Base-by-base conservation (phyloP, 2,113 vertebrate genomes). In the Apodemus speciosus region DNA sequence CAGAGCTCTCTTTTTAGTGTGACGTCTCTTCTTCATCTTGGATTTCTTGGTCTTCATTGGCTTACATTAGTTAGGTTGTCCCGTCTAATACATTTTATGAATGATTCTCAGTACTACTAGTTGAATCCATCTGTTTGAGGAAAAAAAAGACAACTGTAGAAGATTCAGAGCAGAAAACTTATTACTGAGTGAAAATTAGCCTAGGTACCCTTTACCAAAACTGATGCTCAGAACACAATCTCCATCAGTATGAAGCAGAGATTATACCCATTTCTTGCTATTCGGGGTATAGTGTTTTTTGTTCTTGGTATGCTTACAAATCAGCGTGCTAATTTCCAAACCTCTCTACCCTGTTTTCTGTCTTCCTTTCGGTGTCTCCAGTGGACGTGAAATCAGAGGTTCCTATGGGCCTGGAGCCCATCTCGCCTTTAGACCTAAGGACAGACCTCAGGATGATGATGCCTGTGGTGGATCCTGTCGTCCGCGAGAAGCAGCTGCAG, bases 361-460 rank as follows among this genome's bases (percentile, higher is more conserved):
- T n/a, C 13, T 86, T 83, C 80, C 93, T 40, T 49, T 85, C 71
- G 68, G 80, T 38, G 94, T 84, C 56, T 87, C 5, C 97, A 99
- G 99, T 99, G 98, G 99, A 99, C 97, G 98, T 99, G 60, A 99
- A 99, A 95, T 98, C 99, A 0, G 99, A 99, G 91, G 98, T 98
- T 96, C 98, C 99, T 0, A 96, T 98, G 97, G 97, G 98, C 49
- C 98, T 99, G 97, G 99, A 99, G 89, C 98, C 99, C 14, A 98
- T 99, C 91, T 99, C 99, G 0, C 99, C 99, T 0, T 88, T 99
- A 95, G 99, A 99, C 97, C 98, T 99, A 77, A 98, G 99, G 92
- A 99, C 99, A 7, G 99, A 99, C 95, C 98, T 99, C 96, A 99
- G 99, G 98, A 99, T 99, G 99, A 98, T 99, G 97, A 99, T 99